Evolutionary conservation across 2,888 invertebrate species (phyloP).

Genomic region (Nephrotoma guestfalica): DNA sequence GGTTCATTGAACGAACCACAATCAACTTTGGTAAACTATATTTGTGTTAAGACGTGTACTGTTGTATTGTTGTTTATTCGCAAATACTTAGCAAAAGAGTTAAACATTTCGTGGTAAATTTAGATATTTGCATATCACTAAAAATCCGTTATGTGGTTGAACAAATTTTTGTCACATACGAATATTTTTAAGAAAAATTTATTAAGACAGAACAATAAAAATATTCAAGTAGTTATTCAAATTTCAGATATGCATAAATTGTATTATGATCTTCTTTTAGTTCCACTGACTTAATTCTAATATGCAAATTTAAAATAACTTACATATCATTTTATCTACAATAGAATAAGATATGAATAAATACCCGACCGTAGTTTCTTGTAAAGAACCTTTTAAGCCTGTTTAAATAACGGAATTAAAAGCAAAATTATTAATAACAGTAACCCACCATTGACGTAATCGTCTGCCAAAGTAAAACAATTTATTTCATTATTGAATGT

Average conservation of each 20-base stretch:
- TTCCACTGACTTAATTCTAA: not conserved
- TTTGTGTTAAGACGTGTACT: not conserved
- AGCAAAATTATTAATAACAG: not conserved
- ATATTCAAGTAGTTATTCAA: not conserved
- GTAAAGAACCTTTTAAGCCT: not conserved
- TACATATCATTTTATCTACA: too few species aligned
- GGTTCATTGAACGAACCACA: not conserved
- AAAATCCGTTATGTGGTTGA: not conserved
- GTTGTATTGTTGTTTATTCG: not conserved
- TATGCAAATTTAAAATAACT: not conserved
- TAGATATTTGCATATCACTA: not conserved
- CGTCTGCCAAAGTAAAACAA: not conserved
- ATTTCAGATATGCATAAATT: not conserved
- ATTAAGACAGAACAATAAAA: not conserved
- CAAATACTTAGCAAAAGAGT: not conserved
- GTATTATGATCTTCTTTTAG: not conserved
- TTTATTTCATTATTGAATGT: not conserved
- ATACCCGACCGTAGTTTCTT: not conserved
- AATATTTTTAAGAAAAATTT: not conserved
- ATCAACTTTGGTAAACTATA: not conserved
- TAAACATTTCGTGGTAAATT: not conserved
- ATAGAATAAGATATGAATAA: not conserved
- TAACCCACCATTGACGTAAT: not conserved
- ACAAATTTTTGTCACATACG: not conserved
- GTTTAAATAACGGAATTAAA: not conserved